phyloP scores from a whole-genome alignment of 2,888 invertebrate species.

The Odontothrips loti region DNA sequence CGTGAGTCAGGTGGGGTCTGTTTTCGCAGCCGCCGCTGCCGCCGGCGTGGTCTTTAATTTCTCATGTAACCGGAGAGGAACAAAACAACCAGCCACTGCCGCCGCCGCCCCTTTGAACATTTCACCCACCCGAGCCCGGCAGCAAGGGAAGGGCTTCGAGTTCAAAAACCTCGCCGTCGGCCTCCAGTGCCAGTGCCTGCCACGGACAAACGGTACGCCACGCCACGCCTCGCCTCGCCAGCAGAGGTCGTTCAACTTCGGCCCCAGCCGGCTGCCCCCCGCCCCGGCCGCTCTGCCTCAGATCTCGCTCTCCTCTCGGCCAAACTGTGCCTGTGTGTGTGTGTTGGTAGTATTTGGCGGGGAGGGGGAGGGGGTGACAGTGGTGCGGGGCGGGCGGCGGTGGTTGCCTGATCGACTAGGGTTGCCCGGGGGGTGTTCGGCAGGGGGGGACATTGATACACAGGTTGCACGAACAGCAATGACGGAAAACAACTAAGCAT shows the following conservation, averaged over 20 bases:
- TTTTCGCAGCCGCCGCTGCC: too few species aligned
- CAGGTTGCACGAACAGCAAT: too few species aligned
- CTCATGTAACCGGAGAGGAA: too few species aligned
- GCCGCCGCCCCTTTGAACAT: neutral
- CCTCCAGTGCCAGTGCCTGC: neutral
- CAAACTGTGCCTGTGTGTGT: neutral
- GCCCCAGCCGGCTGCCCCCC: neutral
- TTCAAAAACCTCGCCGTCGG: neutral
- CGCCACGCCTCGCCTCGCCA: neutral
- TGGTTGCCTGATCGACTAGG: too few species aligned
- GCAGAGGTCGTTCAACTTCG: neutral
- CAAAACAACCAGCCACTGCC: too few species aligned
- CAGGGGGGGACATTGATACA: too few species aligned
- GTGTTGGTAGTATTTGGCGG: neutral
- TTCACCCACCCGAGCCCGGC: neutral
- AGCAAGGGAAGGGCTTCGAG: neutral
- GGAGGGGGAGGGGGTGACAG: neutral
- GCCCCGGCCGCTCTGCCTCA: neutral
- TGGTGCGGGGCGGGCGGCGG: too few species aligned
- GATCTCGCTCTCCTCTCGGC: neutral
- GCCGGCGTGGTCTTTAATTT: too few species aligned
- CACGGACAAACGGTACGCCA: neutral
- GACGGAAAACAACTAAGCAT: too few species aligned
- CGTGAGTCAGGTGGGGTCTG: too few species aligned
- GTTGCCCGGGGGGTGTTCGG: too few species aligned